These are phyloP conservation scores for Sisor rabdophorus DNA, from an alignment of 2,113 vertebrate species.

Conservation along the genomic window DNA sequence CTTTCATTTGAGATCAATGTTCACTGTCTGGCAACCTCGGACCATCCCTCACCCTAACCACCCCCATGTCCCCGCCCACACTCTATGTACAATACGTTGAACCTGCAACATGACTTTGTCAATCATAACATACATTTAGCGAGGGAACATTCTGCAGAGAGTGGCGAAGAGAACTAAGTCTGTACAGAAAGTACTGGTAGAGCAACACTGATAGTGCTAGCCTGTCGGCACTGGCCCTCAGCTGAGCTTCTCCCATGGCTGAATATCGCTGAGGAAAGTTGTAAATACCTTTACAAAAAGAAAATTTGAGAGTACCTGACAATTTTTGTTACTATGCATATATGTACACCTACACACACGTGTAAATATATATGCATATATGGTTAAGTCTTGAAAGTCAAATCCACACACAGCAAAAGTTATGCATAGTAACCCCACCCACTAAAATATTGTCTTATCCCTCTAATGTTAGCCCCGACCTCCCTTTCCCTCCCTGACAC, in stretches of 20 bases:
- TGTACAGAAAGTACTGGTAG: constrained; percentile 90
- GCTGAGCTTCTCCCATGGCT: constrained; percentile 76
- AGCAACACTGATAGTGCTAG: constrained; percentile 95
- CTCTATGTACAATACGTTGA: constrained; percentile 99
- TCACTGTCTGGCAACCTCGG: constrained; percentile 83
- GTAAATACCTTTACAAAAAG: constrained; percentile 93
- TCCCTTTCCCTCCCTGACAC: constrained; percentile 59
- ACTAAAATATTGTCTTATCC: constrained; percentile 54
- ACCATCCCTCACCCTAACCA: too few relatives aligned
- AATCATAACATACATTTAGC: constrained; percentile 99
- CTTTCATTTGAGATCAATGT: constrained; percentile 87
- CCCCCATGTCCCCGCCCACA: constrained; percentile 47
- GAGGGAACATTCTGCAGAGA: constrained; percentile 96
- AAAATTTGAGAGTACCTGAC: constrained; percentile 90
- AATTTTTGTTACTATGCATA: constrained; percentile 75
- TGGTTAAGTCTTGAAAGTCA: constrained; percentile 63
- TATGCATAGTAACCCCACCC: constrained; percentile 89
- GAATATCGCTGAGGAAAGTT: constrained; percentile 95
- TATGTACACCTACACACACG: constrained; percentile 63
- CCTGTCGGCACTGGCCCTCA: constrained; percentile 76
- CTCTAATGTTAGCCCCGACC: constrained; percentile 35
- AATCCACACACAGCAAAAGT: constrained; percentile 88
- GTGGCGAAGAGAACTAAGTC: constrained; percentile 72
- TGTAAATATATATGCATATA: constrained; percentile 71
- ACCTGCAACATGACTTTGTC: constrained; percentile 99